A percentile compares a stretch with the other conserved stretches of the same genome.
phyloP scores from a whole-genome alignment of 2,113 vertebrate genomes.

The Calyptomena viridis region DNA sequence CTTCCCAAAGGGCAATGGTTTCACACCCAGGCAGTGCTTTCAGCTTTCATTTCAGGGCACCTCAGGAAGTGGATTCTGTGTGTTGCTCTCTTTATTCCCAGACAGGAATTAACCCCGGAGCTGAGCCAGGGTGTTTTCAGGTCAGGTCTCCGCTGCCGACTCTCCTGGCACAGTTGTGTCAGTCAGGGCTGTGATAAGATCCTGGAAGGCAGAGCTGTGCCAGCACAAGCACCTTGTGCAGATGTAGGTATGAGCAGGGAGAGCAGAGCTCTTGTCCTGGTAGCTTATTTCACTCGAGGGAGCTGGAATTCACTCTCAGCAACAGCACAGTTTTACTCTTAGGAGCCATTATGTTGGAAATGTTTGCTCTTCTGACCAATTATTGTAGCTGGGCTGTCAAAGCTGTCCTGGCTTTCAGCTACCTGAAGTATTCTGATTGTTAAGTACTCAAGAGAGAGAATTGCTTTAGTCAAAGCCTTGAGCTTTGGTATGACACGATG shows the following conservation, averaged over 20 bases:
- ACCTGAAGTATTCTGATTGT: background rate
- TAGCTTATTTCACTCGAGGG: background rate
- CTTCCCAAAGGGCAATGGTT: background rate
- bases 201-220: background rate
- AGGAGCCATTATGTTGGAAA: background rate
- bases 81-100: background rate
- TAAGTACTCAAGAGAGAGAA: background rate
- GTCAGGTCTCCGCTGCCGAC: background rate
- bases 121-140: background rate
- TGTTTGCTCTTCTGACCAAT: background rate
- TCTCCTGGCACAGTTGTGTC: background rate
- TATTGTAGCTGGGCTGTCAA: background rate
- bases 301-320: background rate
- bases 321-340: background rate
- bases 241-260: background rate
- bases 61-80: background rate
- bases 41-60: background rate
- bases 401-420: background rate
- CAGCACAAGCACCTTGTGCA: background rate
- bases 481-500: fast-evolving
- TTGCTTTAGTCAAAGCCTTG: background rate
- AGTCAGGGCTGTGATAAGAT: background rate
- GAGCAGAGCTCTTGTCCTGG: fast-evolving
- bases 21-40: background rate
- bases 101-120: fast-evolving